phyloP scores from a whole-genome alignment of 2,888 invertebrate genomes.

The Epirrita christyi region DNA sequence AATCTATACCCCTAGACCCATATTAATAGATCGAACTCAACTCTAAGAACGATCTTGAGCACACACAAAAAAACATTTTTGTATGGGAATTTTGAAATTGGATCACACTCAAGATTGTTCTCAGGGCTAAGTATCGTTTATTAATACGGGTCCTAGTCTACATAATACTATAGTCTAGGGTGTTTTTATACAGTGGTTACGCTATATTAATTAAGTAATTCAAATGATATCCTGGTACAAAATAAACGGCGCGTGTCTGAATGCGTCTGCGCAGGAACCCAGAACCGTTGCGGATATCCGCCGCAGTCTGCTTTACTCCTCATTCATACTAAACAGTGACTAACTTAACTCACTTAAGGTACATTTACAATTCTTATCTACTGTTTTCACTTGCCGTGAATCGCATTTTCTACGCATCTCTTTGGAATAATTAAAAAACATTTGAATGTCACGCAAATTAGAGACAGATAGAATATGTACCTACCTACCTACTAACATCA shows the following conservation, averaged over 20 bases:
- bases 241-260: constrained; percentile 45
- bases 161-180: too few relatives aligned
- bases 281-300: constrained; percentile 73
- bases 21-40: too few relatives aligned
- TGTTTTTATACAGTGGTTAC: not conserved
- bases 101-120: too few relatives aligned
- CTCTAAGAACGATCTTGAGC: too few relatives aligned
- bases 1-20: too few relatives aligned
- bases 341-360: constrained; percentile 35
- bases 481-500: too few relatives aligned
- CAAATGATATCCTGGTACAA: constrained; percentile 40
- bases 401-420: constrained; percentile 45
- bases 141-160: too few relatives aligned
- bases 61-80: too few relatives aligned
- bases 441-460: not conserved
- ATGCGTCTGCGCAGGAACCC: constrained; percentile 43
- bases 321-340: constrained; percentile 59
- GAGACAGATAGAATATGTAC: too few relatives aligned
- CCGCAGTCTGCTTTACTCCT: constrained; percentile 53
- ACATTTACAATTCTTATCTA: constrained; percentile 41
- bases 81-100: too few relatives aligned
- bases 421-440: too few relatives aligned
- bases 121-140: too few relatives aligned
- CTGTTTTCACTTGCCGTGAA: constrained; percentile 47
- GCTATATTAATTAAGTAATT: constrained; percentile 24